phyloP scores from a whole-genome alignment of 2,888 invertebrate species.

The Bombylius major region DNA sequence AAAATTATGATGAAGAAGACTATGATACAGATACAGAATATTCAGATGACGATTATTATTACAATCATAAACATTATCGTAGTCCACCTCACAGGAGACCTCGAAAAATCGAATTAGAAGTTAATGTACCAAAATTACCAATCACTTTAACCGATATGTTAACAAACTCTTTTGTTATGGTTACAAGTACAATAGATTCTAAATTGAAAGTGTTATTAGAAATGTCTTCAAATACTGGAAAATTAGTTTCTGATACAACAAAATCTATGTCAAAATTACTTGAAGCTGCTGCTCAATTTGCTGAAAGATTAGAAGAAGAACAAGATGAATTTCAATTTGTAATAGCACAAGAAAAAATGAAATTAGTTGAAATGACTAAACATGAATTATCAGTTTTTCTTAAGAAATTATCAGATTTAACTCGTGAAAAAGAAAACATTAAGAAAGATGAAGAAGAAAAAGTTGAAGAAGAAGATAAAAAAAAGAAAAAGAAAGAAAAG shows the following conservation, averaged over 20 bases:
- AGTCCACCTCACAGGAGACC: background rate
- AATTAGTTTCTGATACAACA: slow-evolving; percentile 5
- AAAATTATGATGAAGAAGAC: background rate
- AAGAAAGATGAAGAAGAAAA: background rate
- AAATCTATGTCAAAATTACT: slow-evolving; percentile 4
- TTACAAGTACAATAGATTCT: background rate
- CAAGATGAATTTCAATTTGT: background rate
- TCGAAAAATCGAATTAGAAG: background rate
- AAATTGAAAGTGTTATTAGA: slow-evolving; percentile 4
- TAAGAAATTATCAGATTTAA: slow-evolving; percentile 4
- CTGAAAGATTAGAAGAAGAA: slow-evolving; percentile 1
- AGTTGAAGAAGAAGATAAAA: background rate
- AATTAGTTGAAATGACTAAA: slow-evolving; percentile 6
- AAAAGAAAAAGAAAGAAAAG: background rate
- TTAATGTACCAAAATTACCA: background rate
- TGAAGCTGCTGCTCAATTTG: slow-evolving; percentile 1
- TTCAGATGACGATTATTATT: background rate
- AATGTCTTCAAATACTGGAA: slow-evolving; percentile 5
- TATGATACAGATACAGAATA: background rate
- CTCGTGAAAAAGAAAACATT: background rate
- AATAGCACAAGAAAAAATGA: slow-evolving; percentile 3
- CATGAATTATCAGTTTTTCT: slow-evolving; percentile 4
- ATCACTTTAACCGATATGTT: background rate
- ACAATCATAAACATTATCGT: background rate
- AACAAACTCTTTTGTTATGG: background rate